A percentile compares a stretch with the other conserved stretches of the same genome.
Conservation (phyloP, 2,888 invertebrate genomes). For the Tetanocera ferruginea region DNA sequence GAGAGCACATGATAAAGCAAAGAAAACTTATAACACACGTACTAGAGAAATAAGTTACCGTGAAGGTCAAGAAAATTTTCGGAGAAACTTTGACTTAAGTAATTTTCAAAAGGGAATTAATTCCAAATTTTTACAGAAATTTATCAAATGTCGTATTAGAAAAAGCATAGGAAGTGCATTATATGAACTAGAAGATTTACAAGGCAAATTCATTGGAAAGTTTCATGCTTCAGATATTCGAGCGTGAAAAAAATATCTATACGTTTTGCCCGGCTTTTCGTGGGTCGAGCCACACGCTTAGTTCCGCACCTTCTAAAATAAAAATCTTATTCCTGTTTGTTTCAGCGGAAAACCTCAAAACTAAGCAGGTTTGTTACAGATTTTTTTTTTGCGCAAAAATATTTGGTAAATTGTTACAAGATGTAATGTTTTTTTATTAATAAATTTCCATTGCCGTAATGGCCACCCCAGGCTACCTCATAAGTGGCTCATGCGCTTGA, state of each 20-base stretch:
- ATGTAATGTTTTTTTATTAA: too few species aligned
- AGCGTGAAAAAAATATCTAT: too few species aligned
- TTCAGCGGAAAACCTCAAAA: neutral
- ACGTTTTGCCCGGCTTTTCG: too few species aligned
- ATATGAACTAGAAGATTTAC: neutral
- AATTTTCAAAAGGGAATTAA: neutral
- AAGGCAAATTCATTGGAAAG: neutral
- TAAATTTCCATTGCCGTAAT: too few species aligned
- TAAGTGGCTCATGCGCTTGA: too few species aligned
- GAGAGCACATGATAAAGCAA: neutral
- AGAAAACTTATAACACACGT: neutral
- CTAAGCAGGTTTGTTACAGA: neutral
- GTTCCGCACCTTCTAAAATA: neutral
- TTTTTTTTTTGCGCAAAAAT: too few species aligned
- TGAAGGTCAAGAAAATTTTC: neutral
- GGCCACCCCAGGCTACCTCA: too few species aligned
- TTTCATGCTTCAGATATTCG: neutral
- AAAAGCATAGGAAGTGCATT: neutral
- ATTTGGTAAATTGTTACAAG: too few species aligned
- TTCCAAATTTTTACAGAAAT: too few species aligned
- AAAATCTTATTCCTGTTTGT: neutral
- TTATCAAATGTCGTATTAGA: neutral
- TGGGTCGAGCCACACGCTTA: too few species aligned
- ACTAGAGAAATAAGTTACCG: neutral
- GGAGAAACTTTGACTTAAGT: neutral